A percentile compares a stretch with the other conserved stretches of the same genome.
These are phyloP conservation scores for Notechis scutatus DNA, from an alignment of 2,113 vertebrate genomes.

Conservation along the genomic window DNA sequence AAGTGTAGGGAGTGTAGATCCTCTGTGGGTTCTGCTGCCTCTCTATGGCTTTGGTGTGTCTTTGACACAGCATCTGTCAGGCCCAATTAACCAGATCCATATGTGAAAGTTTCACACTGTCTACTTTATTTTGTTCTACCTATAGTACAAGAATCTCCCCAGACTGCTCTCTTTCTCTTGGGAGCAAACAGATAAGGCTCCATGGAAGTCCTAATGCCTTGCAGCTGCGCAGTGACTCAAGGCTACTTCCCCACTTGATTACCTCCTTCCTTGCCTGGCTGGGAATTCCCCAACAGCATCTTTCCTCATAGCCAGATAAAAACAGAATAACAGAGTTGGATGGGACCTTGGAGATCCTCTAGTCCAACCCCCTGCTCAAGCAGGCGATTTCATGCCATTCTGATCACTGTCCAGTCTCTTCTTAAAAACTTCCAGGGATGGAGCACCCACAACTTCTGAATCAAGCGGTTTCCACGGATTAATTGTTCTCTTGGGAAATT, in stretches of 20 bases:
- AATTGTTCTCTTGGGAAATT: background rate
- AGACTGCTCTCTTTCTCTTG: background rate
- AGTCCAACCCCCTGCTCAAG: background rate
- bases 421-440: background rate
- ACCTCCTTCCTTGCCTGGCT: background rate
- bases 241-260: background rate
- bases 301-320: background rate
- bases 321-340: background rate
- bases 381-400: background rate
- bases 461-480: background rate
- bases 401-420: background rate
- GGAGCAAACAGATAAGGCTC: background rate
- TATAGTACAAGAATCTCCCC: background rate
- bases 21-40: background rate
- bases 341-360: background rate
- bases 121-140: background rate
- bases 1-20: background rate
- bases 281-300: background rate
- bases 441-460: background rate
- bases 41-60: background rate
- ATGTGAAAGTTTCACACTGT: background rate
- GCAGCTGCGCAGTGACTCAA: background rate
- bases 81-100: background rate
- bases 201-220: background rate
- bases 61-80: background rate